Evolutionary conservation across 2,113 vertebrate species (phyloP).

Genomic region (Chrysochloris asiatica): DNA sequence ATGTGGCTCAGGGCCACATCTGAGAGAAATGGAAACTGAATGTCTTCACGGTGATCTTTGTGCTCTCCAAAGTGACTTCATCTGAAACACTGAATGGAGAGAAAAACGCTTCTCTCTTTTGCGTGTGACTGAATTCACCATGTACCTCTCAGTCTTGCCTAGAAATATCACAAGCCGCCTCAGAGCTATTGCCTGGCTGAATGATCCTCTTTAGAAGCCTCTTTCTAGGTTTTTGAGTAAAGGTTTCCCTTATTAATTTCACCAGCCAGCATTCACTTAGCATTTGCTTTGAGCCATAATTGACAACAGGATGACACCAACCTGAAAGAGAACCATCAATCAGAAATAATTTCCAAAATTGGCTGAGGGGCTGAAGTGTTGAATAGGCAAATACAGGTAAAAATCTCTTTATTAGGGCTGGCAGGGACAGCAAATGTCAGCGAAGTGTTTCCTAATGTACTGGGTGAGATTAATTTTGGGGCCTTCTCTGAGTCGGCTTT

Average conservation of each 20-base stretch:
- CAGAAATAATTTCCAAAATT: conserved; percentile 92
- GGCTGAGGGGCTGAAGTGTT: conserved; percentile 86
- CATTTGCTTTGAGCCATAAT: conserved; percentile 90
- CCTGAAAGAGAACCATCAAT: conserved; percentile 87
- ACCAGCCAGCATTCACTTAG: conserved; percentile 87
- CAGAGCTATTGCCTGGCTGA: conserved; percentile 69
- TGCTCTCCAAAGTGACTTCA: not conserved
- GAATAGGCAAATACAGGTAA: conserved; percentile 92
- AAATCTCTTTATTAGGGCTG: conserved; percentile 90
- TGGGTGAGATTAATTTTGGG: conserved; percentile 83
- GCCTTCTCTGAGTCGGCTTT: conserved; percentile 67
- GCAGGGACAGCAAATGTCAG: conserved; percentile 89
- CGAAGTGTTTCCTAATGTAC: conserved; percentile 82
- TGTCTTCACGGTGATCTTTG: not conserved
- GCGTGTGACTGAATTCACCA: not conserved
- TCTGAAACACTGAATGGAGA: not conserved
- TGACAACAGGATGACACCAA: conserved; percentile 88
- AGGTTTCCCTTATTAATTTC: conserved; percentile 91
- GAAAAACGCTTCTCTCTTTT: not conserved
- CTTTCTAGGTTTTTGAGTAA: conserved; percentile 80
- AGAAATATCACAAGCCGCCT: conserved; percentile 76
- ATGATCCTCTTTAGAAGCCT: conserved; percentile 73
- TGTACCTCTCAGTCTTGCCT: not conserved
- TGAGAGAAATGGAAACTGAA: not conserved
- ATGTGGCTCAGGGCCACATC: no score